Conservation (phyloP, 2,797 vertebrate species). For the Dendrocincla tyrannina region DNA sequence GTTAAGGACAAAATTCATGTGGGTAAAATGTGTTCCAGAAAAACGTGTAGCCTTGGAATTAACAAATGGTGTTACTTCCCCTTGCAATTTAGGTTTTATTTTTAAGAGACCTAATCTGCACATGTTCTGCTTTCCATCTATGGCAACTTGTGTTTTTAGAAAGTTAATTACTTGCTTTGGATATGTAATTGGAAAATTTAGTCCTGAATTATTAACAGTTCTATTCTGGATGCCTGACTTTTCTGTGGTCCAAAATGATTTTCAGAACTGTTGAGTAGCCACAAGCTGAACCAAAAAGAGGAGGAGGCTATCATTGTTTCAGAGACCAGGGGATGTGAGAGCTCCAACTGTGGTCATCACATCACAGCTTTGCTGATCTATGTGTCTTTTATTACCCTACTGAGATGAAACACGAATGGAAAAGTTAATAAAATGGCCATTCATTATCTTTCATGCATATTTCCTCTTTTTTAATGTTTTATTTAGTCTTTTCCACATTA, state of each 20-base stretch:
- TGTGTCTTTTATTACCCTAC: slow-evolving; percentile 27
- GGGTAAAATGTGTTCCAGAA: slow-evolving; percentile 13
- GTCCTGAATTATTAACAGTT: not conserved
- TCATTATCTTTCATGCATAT: slow-evolving; percentile 18
- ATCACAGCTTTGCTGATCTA: slow-evolving; percentile 2
- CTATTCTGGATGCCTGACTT: not conserved
- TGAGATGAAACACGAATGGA: not conserved
- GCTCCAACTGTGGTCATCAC: not conserved
- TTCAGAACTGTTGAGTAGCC: not conserved
- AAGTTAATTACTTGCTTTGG: slow-evolving; percentile 35
- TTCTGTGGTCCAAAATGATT: not conserved
- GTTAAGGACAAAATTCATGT: slow-evolving; percentile 28
- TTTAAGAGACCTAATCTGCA: slow-evolving; percentile 30
- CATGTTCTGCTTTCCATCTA: slow-evolving; percentile 27
- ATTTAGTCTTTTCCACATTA: slow-evolving; percentile 24
- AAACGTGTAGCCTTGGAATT: slow-evolving; percentile 3
- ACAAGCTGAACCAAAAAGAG: not conserved
- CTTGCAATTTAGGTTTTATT: slow-evolving; percentile 7
- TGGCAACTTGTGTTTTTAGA: slow-evolving; percentile 18
- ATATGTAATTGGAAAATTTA: not conserved
- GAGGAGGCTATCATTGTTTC: not conserved
- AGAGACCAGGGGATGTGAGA: not conserved
- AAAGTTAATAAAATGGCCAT: slow-evolving; percentile 35
- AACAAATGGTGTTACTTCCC: slow-evolving; percentile 38
- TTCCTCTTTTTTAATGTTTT: slow-evolving; percentile 8